phyloP scores from a whole-genome alignment of 2,113 vertebrate species.

The Nycticebus coucang region DNA sequence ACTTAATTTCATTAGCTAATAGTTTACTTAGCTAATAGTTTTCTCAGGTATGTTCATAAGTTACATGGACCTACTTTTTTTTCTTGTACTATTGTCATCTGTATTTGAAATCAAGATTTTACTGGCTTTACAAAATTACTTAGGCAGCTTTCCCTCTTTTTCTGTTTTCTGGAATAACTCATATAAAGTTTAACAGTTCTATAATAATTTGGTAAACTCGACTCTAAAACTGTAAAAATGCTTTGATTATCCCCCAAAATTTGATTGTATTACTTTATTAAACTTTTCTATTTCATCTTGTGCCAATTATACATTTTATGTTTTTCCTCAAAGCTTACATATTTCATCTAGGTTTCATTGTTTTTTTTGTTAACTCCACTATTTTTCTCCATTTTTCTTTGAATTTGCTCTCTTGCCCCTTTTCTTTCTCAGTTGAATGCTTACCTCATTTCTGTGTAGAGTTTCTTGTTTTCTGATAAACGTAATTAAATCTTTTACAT shows the following conservation, averaged over 20 bases:
- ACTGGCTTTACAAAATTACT: slow-evolving; percentile 37
- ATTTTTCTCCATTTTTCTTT: background rate
- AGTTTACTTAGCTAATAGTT: background rate
- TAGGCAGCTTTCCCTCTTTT: slow-evolving; percentile 21
- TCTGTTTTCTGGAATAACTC: slow-evolving; percentile 6
- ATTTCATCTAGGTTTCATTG: background rate
- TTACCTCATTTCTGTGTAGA: background rate
- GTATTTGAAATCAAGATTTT: slow-evolving; percentile 40
- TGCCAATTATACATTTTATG: slow-evolving; percentile 3
- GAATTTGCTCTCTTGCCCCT: background rate
- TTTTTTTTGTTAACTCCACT: background rate
- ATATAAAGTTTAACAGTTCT: slow-evolving; percentile 46
- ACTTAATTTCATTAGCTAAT: background rate
- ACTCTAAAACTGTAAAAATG: slow-evolving; percentile 37
- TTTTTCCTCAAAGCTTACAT: slow-evolving; percentile 20
- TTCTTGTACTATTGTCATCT: slow-evolving; percentile 23
- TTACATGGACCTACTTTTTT: background rate
- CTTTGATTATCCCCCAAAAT: slow-evolving; percentile 43
- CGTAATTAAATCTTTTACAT: background rate
- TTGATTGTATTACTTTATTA: slow-evolving; percentile 32
- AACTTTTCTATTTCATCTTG: slow-evolving; percentile 48
- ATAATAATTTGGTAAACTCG: slow-evolving; percentile 43
- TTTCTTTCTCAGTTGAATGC: slow-evolving; percentile 33
- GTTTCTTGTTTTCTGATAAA: background rate
- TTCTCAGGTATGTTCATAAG: background rate